A percentile compares a stretch with the other conserved stretches of the same genome.
Evolutionary conservation across 1,140 invertebrate species (phyloP).

Genomic region (Cotesia glomerata): DNA sequence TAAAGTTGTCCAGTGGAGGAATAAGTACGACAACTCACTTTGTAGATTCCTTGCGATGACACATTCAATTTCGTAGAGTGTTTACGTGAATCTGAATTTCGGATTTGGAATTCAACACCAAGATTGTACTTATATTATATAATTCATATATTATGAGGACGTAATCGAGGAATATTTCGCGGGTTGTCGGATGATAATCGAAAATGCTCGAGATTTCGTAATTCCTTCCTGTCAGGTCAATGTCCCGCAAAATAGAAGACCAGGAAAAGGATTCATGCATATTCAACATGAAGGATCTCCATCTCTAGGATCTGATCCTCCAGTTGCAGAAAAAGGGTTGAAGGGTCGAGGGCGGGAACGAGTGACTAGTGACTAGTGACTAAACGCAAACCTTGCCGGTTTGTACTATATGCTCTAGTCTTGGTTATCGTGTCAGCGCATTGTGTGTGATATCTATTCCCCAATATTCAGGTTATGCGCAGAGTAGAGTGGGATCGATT

Average conservation of each 20-base stretch:
- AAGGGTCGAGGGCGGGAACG: not conserved
- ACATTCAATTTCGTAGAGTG: slow-evolving; percentile 22
- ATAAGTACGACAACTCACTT: not conserved
- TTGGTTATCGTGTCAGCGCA: slow-evolving; percentile 24
- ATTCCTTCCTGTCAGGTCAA: slow-evolving; percentile 1
- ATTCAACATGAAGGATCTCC: slow-evolving; percentile 4
- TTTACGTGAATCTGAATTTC: slow-evolving; percentile 20
- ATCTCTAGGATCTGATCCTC: no score
- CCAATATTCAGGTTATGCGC: slow-evolving; percentile 15
- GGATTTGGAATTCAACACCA: slow-evolving; percentile 1
- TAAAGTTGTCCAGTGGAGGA: not conserved
- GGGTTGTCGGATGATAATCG: slow-evolving; percentile 19
- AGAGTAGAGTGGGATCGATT: slow-evolving; percentile 17
- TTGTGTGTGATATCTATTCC: slow-evolving; percentile 18
- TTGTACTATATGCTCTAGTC: not conserved
- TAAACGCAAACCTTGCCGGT: slow-evolving; percentile 20
- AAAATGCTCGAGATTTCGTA: slow-evolving; percentile 21
- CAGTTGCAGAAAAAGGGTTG: not conserved
- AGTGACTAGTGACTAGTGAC: not conserved
- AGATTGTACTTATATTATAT: not conserved
- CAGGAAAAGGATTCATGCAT: slow-evolving; percentile 23
- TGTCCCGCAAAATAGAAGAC: slow-evolving; percentile 19
- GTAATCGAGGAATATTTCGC: slow-evolving; percentile 17
- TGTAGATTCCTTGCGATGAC: slow-evolving; percentile 7
- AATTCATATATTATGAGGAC: not conserved